A percentile compares a stretch with the other conserved stretches of the same genome.
Conservation (phyloP, 2,113 vertebrate genomes). For the Ascaphus truei region DNA sequence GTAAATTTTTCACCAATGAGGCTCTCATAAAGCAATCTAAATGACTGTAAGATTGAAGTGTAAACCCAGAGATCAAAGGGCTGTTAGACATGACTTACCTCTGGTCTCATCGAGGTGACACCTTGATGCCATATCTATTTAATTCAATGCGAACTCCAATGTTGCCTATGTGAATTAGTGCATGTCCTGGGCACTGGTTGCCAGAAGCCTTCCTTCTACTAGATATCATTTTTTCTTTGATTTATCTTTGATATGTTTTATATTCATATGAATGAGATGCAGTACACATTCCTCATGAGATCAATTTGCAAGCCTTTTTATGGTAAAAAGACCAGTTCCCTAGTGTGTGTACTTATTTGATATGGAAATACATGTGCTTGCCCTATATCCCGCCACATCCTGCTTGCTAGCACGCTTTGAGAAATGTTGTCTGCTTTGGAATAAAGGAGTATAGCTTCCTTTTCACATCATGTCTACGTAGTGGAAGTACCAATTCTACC, state of each 20-base stretch:
- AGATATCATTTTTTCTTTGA: slow-evolving; percentile 46
- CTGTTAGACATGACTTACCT: not conserved
- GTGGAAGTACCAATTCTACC: no score
- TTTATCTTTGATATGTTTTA: slow-evolving; percentile 45
- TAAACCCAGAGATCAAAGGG: slow-evolving; percentile 5
- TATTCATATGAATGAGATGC: slow-evolving; percentile 48
- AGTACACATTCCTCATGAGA: slow-evolving; percentile 51
- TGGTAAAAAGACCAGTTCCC: slow-evolving; percentile 49
- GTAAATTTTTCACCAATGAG: not conserved
- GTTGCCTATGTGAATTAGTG: slow-evolving; percentile 31
- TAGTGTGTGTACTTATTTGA: slow-evolving; percentile 54
- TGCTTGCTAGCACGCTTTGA: not conserved
- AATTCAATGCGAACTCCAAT: not conserved
- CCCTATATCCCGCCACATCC: slow-evolving; percentile 43
- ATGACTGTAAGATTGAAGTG: slow-evolving; percentile 1
- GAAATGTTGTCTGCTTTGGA: slow-evolving; percentile 15
- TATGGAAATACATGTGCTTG: slow-evolving; percentile 54
- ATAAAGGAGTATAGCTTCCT: not conserved
- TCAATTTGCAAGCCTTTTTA: slow-evolving; percentile 56
- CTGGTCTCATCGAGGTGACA: not conserved
- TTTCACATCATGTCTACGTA: not conserved
- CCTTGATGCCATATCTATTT: slow-evolving; percentile 12
- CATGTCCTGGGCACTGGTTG: slow-evolving; percentile 41
- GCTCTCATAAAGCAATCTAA: not conserved
- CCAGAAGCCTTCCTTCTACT: slow-evolving; percentile 39